Conservation (phyloP, 2,888 invertebrate genomes). For the Ichneumoninae sp. region DNA sequence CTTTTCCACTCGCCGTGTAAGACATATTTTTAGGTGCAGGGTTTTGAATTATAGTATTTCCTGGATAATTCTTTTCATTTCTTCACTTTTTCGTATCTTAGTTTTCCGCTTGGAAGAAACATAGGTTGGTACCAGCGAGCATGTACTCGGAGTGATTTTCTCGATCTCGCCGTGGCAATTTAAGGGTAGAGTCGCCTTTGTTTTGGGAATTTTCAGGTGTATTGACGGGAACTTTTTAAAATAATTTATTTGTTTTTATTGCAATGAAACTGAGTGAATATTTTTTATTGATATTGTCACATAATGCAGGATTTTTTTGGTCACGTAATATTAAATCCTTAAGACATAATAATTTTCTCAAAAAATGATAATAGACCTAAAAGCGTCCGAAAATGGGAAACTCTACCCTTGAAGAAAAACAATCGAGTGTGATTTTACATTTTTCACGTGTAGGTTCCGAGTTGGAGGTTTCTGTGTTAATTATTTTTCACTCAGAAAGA, state of each 20-base stretch:
- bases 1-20: neutral
- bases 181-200: neutral
- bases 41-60: neutral
- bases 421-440: neutral
- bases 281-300: too few species aligned
- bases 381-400: too few species aligned
- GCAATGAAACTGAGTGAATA: too few species aligned
- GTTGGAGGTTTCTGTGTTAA: neutral
- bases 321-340: too few species aligned
- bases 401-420: too few species aligned
- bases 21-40: neutral
- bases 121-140: neutral
- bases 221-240: too few species aligned
- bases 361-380: too few species aligned
- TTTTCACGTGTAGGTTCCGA: neutral
- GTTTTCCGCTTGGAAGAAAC: neutral
- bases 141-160: neutral
- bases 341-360: too few species aligned
- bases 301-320: too few species aligned
- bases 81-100: neutral
- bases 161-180: neutral
- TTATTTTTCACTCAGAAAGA: neutral
- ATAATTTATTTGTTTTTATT: too few species aligned
- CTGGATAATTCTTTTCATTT: neutral
- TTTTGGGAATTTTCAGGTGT: too few species aligned